A percentile compares a stretch with the other conserved stretches of the same genome.
Evolutionary conservation across 2,113 vertebrate species (phyloP).

Genomic region (Oreochromis tanganicae): DNA sequence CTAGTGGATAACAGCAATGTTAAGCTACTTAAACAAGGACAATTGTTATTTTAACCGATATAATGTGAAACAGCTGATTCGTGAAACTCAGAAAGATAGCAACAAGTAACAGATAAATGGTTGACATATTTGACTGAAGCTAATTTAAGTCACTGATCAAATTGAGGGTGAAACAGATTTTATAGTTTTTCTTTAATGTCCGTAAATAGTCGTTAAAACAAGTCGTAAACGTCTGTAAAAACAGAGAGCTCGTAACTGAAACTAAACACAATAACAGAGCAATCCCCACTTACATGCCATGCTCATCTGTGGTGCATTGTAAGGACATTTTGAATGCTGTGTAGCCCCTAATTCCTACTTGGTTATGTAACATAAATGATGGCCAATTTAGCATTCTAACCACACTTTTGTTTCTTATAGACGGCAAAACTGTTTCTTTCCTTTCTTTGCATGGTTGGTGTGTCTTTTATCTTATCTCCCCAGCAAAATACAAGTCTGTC

Average conservation of each 20-base stretch:
- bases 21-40: background rate
- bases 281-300: background rate
- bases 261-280: background rate
- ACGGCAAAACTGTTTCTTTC: background rate
- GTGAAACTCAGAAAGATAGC: background rate
- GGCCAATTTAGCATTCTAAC: background rate
- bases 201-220: background rate
- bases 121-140: background rate
- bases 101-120: background rate
- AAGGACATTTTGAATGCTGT: background rate
- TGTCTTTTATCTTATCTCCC: background rate
- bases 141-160: background rate
- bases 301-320: background rate
- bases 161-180: background rate
- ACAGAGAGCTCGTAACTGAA: background rate
- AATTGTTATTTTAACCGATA: background rate
- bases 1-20: background rate
- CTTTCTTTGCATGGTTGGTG: background rate
- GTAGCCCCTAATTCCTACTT: background rate
- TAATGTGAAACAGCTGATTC: background rate
- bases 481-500: background rate
- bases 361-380: background rate
- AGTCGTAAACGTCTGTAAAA: background rate
- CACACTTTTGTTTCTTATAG: background rate
- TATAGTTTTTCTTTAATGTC: background rate